These are phyloP conservation scores for Trichogramma pretiosum DNA, from an alignment of 1,140 invertebrate species.

Conservation along the genomic window DNA sequence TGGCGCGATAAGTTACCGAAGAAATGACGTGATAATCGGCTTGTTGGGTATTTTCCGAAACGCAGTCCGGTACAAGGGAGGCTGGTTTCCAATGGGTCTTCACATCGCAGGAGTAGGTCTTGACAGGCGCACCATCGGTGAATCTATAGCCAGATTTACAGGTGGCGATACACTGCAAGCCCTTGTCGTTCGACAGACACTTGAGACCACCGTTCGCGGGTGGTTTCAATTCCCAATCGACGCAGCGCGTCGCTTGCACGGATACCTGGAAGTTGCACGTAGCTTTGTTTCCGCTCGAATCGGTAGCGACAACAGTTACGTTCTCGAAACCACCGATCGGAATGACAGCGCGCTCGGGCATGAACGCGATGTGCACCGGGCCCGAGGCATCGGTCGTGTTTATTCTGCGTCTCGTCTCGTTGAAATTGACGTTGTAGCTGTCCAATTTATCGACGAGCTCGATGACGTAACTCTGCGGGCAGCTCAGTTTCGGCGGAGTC, in stretches of 20 bases:
- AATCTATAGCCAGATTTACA: slow-evolving; percentile 88
- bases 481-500: slow-evolving; percentile 85
- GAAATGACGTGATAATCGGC: slow-evolving; percentile 87
- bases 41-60: slow-evolving; percentile 86
- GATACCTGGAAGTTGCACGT: slow-evolving; percentile 91
- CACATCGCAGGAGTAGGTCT: slow-evolving; percentile 75
- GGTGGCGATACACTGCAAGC: slow-evolving; percentile 80
- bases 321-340: slow-evolving; percentile 87
- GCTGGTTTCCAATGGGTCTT: slow-evolving; percentile 73
- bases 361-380: slow-evolving; percentile 73
- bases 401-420: slow-evolving; percentile 76
- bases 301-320: slow-evolving; percentile 83
- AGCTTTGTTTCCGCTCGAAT: slow-evolving; percentile 83
- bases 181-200: slow-evolving; percentile 72
- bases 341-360: slow-evolving; percentile 79
- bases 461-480: slow-evolving; percentile 92
- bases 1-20: slow-evolving; percentile 79
- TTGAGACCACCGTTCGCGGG: slow-evolving; percentile 83
- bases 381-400: slow-evolving; percentile 85
- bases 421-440: slow-evolving; percentile 85
- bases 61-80: slow-evolving; percentile 84
- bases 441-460: slow-evolving; percentile 84
- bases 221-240: slow-evolving; percentile 83
- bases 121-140: slow-evolving; percentile 78
- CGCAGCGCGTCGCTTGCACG: slow-evolving; percentile 87